Evolutionary conservation across 2,888 invertebrate genomes (phyloP), one percentile per base, ranked within the genome.

Genomic region (Lysandra bellargus): DNA sequence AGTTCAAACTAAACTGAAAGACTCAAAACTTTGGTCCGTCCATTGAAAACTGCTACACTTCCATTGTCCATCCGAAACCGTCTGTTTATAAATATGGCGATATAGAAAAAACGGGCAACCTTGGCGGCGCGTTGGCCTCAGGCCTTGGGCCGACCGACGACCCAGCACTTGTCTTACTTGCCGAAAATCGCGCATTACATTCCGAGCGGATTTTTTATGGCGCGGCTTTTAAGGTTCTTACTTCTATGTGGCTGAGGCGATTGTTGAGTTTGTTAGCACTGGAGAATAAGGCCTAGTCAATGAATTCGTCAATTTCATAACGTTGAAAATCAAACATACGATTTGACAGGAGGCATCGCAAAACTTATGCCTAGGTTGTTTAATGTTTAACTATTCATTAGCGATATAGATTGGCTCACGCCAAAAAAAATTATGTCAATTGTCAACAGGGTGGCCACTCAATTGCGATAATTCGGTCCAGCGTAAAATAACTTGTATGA

Each of bases 121-220:
- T 83, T 83, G 83, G 81, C 61, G 40, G 72, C 78, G 80, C 82
- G 81, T 84, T 86, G 85, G 92, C 91, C 85, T 91, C 88, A 87
- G 84, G 85, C 93, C 94, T 93, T 93, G 93, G 85, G 81, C 84
- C 87, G 88, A 90, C 86, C 93, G 87, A 86, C 92, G 93, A 93
- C 91, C 92, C 87, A 92, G 92, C 91, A 90, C 86, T 86, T 83
- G 86, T 85, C 87, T 83, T 85, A 84, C 86, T 88, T 88, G 92
- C 92, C 92, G 88, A 93, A 93, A 87, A 88, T 72, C 72, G 78
- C 72, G 72, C 69, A 78, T 78, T 23, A 69, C 53, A 69, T 69
- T 69, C 69, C 72, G 49, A 17, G 4, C 49, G 53, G 33, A 33
- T 69, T 69, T 69, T 69, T 69, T 33, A 12, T 9, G 23, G 61